A percentile compares a stretch with the other conserved stretches of the same genome.
Conservation (phyloP, 2,113 vertebrate genomes). For the Hyla sarda region DNA sequence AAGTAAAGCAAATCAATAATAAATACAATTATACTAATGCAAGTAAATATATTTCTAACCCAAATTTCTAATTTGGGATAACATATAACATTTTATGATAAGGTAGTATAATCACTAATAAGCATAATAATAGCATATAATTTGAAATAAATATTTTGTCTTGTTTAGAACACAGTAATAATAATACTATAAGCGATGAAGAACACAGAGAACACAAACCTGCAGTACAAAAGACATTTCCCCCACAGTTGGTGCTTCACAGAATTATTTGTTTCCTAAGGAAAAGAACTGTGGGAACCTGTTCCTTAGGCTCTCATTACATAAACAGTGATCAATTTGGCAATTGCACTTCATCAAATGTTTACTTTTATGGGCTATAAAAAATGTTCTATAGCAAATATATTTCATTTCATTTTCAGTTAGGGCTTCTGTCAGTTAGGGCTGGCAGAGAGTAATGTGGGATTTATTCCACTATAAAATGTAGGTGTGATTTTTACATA, state of each 20-base stretch:
- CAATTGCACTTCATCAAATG: constrained; percentile 26
- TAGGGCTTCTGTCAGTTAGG: neutral
- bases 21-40: neutral
- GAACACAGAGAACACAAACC: neutral
- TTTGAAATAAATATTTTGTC: neutral
- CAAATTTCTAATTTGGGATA: neutral
- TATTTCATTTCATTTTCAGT: constrained; percentile 9
- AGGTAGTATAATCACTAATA: neutral
- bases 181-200: neutral
- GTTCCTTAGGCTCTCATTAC: constrained; percentile 18
- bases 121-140: neutral
- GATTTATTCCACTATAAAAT: neutral
- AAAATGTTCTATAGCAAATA: constrained; percentile 8
- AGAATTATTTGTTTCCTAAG: constrained; percentile 10
- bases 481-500: neutral
- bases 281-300: neutral
- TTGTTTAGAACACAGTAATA: neutral
- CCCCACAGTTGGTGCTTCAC: neutral
- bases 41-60: no score
- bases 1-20: no score
- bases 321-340: constrained; percentile 21
- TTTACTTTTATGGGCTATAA: constrained; percentile 26
- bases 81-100: no score
- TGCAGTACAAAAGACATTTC: neutral
- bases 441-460: neutral